A percentile compares a stretch with the other conserved stretches of the same genome.
Conservation (phyloP, 2,797 vertebrate species). For the Corythornis leucogaster region DNA sequence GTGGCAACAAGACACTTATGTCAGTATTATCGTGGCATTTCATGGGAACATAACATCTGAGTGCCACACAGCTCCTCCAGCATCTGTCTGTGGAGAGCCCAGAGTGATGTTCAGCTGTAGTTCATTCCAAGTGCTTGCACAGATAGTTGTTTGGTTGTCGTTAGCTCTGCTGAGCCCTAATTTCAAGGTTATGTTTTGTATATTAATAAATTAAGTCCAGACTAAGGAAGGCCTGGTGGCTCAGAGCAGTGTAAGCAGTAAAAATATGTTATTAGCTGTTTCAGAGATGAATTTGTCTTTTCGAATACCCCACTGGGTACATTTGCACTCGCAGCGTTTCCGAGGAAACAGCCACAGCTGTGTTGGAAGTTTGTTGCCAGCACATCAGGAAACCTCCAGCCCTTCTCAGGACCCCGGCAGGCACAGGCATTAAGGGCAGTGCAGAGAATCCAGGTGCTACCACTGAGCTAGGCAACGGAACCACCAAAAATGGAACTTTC, state of each 20-base stretch:
- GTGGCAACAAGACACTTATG: constrained; percentile 16
- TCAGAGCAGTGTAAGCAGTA: constrained; percentile 7
- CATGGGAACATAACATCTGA: not conserved
- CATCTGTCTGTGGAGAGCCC: not conserved
- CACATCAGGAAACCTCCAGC: not conserved
- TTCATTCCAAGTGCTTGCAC: not conserved
- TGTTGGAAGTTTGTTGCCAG: not conserved
- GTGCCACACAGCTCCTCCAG: not conserved
- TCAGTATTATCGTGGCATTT: constrained; percentile 3
- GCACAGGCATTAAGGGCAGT: not conserved
- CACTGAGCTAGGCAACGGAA: not conserved
- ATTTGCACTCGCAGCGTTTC: not conserved
- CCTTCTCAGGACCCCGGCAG: not conserved
- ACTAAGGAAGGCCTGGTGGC: not conserved
- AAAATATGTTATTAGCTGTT: constrained; percentile 34
- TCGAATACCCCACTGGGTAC: not conserved
- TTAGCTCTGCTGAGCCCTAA: not conserved
- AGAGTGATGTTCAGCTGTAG: not conserved
- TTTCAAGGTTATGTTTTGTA: constrained; percentile 39
- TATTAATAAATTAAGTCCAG: constrained; percentile 31
- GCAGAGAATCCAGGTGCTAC: not conserved
- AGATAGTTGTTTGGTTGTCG: not conserved
- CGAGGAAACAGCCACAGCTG: not conserved
- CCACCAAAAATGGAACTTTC: not conserved
- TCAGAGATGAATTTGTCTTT: constrained; percentile 6